Base-by-base conservation (phyloP, 2,888 invertebrate genomes). In the Tipula vernalis region DNA sequence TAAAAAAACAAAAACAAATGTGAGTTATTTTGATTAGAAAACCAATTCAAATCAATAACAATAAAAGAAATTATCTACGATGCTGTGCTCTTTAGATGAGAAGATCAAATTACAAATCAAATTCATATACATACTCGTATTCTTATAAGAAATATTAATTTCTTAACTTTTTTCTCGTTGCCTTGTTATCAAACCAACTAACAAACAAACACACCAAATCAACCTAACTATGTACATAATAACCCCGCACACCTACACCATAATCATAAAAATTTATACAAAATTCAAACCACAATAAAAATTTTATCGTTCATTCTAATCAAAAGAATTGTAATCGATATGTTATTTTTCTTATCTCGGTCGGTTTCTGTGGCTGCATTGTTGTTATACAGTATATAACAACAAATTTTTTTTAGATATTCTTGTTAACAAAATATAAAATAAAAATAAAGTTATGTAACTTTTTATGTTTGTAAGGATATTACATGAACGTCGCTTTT, bases 251-350 rank as follows among this genome's bases (percentile, higher is more conserved):
- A 71, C 71, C 71, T 71, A 71, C 71, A 18, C 71, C 28, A 71
- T 71, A 71, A 71, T 71, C 71, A 71, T 28, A 71, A 28, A 71
- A 51, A 39, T 6, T 39, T 39, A 39, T 6, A 51, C 15, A 51
- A 71, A 71, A 71, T 28, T 28, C 71, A 28, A 71, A 71, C 71
- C 71, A 71, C 71, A 71, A 18, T 71, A 71, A 71, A 71, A 71
- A 71, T 71, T 71, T 71, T 71, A 71, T 71, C 71, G 71, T 71
- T 71, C 71, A 10, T 71, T 71, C 71, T 71, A 71, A 71, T 71
- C 71, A 71, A 71, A 71, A 71, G 71, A 71, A 71, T 71, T 71
- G 71, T 71, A 71, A 71, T 71, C 71, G 71, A 71, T 71, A 71
- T 71, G 71, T 71, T 71, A 28, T 71, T 71, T 71, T 71, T 71